These are phyloP conservation scores for Campylorhamphus procurvoides DNA, from an alignment of 2,113 vertebrate species.

Conservation along the genomic window DNA sequence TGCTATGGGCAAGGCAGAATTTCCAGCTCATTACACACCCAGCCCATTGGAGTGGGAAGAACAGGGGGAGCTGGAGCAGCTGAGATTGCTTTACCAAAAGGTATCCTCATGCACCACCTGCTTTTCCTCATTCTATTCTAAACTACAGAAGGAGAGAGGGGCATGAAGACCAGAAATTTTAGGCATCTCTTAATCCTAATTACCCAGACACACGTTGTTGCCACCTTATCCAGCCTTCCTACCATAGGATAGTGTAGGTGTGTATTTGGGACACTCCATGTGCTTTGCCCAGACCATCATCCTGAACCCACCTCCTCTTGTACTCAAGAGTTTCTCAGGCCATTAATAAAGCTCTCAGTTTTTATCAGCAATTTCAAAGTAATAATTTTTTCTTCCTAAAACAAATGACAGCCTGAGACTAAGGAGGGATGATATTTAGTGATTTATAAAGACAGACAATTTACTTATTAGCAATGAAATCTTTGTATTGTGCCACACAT, in stretches of 20 bases:
- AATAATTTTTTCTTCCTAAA: background rate
- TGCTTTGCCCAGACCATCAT: background rate
- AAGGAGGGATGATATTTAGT: background rate
- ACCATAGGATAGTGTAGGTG: background rate
- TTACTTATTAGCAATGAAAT: background rate
- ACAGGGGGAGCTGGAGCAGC: background rate
- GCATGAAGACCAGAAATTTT: background rate
- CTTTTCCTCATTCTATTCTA: background rate
- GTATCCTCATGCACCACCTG: background rate
- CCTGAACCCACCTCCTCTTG: background rate
- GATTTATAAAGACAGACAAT: background rate
- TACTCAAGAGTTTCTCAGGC: background rate
- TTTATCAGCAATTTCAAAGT: background rate
- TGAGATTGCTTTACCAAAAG: background rate
- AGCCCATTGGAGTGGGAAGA: accelerated
- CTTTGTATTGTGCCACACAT: background rate
- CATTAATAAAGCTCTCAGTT: background rate
- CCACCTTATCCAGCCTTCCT: background rate
- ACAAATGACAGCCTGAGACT: background rate
- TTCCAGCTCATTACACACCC: background rate
- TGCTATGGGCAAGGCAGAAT: background rate
- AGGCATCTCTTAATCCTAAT: background rate
- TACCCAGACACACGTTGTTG: background rate
- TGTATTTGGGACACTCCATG: background rate
- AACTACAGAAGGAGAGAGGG: background rate